These are phyloP conservation scores for Eulimnadia texana DNA, from an alignment of 1,140 invertebrate genomes.

Conservation along the genomic window DNA sequence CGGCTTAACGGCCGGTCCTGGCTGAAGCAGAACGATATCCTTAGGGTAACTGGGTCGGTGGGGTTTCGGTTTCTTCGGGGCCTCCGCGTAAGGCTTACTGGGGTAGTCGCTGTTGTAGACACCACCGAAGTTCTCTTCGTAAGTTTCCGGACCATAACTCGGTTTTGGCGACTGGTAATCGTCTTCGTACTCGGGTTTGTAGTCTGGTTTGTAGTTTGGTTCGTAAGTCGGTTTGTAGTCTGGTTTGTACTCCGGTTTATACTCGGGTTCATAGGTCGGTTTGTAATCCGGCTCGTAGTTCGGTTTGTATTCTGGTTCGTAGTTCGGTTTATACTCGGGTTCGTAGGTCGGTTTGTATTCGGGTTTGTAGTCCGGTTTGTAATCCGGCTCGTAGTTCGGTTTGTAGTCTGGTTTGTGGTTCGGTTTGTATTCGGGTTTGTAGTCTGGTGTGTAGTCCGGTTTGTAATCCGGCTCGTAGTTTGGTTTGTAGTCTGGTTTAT, in stretches of 20 bases:
- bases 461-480: not conserved
- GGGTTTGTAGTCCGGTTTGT: slow-evolving; percentile 1
- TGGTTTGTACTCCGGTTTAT: not conserved
- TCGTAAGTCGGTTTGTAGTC: not conserved
- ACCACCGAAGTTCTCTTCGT: not conserved
- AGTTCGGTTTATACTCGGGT: not conserved
- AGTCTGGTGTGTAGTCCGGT: not conserved
- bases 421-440: not conserved
- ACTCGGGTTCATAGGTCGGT: not conserved
- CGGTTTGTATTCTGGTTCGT: slow-evolving; percentile 4
- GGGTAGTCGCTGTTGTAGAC: not conserved
- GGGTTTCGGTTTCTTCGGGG: slow-evolving; percentile 7
- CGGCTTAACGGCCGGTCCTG: slow-evolving; percentile 2
- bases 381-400: not conserved
- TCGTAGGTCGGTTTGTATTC: not conserved
- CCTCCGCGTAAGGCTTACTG: not conserved
- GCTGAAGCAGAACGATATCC: slow-evolving; percentile 12
- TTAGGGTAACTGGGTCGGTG: slow-evolving; percentile 5
- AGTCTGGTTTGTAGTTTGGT: not conserved
- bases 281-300: not conserved
- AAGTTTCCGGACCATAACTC: not conserved
- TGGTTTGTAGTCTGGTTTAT: not conserved
- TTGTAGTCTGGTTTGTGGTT: not conserved
- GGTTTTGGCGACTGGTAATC: slow-evolving; percentile 3
- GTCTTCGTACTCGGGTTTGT: slow-evolving; percentile 7